These are phyloP conservation scores for Hoplodrina ambigua DNA, from an alignment of 2,888 invertebrate species.

Conservation along the genomic window DNA sequence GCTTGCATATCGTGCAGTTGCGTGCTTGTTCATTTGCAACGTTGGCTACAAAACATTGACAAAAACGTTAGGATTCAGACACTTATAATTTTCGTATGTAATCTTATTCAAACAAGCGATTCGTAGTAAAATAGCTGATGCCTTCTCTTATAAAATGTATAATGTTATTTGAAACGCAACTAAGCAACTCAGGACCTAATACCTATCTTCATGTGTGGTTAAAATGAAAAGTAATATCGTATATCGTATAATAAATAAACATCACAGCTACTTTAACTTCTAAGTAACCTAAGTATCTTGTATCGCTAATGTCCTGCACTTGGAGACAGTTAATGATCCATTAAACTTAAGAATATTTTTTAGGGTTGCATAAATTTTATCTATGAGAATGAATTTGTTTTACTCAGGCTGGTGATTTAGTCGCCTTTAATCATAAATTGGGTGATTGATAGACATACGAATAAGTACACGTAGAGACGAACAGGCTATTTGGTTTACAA, in stretches of 20 bases:
- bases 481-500: too few relatives aligned
- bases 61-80: slow-evolving; percentile 10
- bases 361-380: slow-evolving; percentile 17
- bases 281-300: slow-evolving; percentile 45
- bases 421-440: too few relatives aligned
- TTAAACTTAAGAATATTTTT: slow-evolving; percentile 18
- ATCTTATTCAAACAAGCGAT: background rate
- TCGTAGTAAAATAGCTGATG: background rate
- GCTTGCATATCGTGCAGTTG: slow-evolving; percentile 33
- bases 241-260: slow-evolving; percentile 50
- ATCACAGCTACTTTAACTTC: slow-evolving; percentile 43
- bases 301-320: slow-evolving; percentile 40
- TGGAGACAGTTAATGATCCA: slow-evolving; percentile 41
- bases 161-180: slow-evolving; percentile 28
- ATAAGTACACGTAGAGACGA: too few relatives aligned
- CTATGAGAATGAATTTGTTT: background rate
- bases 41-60: slow-evolving; percentile 11
- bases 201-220: slow-evolving; percentile 47
- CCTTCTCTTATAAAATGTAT: background rate
- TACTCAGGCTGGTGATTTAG: background rate
- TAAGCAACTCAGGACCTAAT: slow-evolving; percentile 4
- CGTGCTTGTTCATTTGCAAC: slow-evolving; percentile 32
- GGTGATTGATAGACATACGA: too few relatives aligned
- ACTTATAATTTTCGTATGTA: background rate
- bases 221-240: slow-evolving; percentile 55